Conservation (phyloP, 2,797 vertebrate species). For the Tympanoctomys barrerae region DNA sequence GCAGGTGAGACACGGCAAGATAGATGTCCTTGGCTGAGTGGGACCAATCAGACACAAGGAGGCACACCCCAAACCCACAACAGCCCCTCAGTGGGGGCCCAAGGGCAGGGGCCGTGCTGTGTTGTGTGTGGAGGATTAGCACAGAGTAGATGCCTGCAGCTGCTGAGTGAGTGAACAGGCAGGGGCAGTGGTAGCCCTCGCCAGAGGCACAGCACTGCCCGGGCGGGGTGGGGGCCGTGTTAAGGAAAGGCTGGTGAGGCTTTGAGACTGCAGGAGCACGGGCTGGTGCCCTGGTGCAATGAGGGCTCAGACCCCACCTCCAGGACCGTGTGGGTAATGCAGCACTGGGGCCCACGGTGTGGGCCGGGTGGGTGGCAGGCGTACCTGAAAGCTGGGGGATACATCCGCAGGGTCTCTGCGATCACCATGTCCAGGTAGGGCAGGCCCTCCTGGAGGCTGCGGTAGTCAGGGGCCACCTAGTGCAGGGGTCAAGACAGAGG, state of each 20-base stretch:
- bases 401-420: slow-evolving; percentile 95
- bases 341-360: not conserved
- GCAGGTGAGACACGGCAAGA: accelerated
- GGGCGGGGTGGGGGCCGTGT: not conserved
- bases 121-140: not conserved
- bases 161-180: not conserved
- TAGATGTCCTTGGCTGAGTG: not conserved
- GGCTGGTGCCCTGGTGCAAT: not conserved
- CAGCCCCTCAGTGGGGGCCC: not conserved
- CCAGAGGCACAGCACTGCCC: not conserved
- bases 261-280: not conserved
- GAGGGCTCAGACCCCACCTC: not conserved
- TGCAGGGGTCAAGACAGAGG: slow-evolving; percentile 53
- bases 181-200: not conserved
- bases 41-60: not conserved
- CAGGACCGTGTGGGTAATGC: not conserved
- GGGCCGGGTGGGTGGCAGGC: accelerated
- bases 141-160: not conserved
- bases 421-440: slow-evolving; percentile 98
- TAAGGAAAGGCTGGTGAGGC: not conserved
- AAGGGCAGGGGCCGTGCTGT: not conserved
- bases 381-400: slow-evolving; percentile 97
- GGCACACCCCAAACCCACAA: not conserved
- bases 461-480: slow-evolving; percentile 91
- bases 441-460: slow-evolving; percentile 92